These are phyloP conservation scores for Erethizon dorsatum DNA, from an alignment of 2,797 vertebrate species.

Conservation along the genomic window DNA sequence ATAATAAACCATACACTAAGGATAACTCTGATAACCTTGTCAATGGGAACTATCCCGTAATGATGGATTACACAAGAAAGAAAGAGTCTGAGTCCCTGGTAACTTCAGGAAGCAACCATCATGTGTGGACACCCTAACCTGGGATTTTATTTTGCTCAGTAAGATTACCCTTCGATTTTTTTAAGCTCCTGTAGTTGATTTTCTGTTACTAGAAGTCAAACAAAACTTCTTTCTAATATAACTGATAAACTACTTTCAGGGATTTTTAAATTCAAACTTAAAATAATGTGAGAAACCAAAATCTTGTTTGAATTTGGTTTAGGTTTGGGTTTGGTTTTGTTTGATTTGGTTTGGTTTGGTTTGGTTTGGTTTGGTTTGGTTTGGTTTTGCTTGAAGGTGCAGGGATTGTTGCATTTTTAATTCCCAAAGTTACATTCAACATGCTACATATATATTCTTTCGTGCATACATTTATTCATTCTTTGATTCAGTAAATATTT, in stretches of 20 bases:
- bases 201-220: neutral
- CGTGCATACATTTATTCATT: constrained; percentile 4
- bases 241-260: neutral
- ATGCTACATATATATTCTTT: constrained; percentile 1
- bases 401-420: constrained; percentile 14
- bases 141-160: neutral
- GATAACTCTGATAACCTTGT: neutral
- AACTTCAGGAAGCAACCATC: neutral
- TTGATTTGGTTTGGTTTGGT: constrained; percentile 7
- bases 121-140: neutral
- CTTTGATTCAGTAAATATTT: constrained; percentile 63
- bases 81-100: neutral
- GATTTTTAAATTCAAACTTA: constrained; percentile 37
- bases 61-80: neutral
- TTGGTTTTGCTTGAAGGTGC: neutral
- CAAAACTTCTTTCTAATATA: constrained; percentile 22
- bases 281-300: constrained; percentile 17
- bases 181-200: neutral
- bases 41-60: neutral
- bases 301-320: constrained; percentile 14
- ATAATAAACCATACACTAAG: neutral
- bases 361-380: constrained; percentile 14
- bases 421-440: neutral
- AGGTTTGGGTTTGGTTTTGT: neutral
- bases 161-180: neutral